Percentiles rank a stretch among this genome's conserved stretches.
phyloP scores from a whole-genome alignment of 2,888 invertebrate species.

The Melikaiella ostensackeni region DNA sequence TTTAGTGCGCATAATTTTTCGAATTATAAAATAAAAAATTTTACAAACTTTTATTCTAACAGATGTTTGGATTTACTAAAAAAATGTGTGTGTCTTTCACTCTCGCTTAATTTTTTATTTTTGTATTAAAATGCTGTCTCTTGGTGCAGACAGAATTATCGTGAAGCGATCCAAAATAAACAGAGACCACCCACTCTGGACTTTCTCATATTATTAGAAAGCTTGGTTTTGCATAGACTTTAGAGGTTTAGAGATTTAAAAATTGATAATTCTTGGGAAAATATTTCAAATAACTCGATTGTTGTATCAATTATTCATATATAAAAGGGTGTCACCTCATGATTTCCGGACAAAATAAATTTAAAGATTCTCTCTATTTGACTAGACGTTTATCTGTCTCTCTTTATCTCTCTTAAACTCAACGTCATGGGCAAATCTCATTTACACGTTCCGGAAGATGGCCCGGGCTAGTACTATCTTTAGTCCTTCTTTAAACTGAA shows the following conservation, averaged over 20 bases:
- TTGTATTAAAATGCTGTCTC: conserved; percentile 10
- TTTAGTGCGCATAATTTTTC: no score
- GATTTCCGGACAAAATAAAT: conserved; percentile 64
- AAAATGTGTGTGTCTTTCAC: background rate
- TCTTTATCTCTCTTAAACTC: conserved; percentile 46
- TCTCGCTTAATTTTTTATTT: background rate
- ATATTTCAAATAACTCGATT: background rate
- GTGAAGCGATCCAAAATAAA: conserved; percentile 29
- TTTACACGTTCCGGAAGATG: conserved; percentile 54
- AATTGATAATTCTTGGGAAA: background rate
- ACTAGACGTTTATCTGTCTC: conserved; percentile 51
- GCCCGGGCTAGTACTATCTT: conserved; percentile 54
- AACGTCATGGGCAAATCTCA: conserved; percentile 49
- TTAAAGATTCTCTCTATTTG: conserved; percentile 58
- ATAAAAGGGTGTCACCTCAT: conserved; percentile 56
- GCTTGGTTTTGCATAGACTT: conserved; percentile 17
- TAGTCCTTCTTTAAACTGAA: conserved; percentile 50
- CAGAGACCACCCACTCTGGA: conserved; percentile 29
- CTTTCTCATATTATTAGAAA: conserved; percentile 34
- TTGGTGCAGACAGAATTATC: conserved; percentile 6
- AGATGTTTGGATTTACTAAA: background rate
- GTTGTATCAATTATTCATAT: background rate
- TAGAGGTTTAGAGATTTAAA: background rate
- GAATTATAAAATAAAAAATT: background rate
- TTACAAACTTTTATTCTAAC: background rate